Conservation (phyloP, 2,888 invertebrate genomes). For the Antheraea yamamai region DNA sequence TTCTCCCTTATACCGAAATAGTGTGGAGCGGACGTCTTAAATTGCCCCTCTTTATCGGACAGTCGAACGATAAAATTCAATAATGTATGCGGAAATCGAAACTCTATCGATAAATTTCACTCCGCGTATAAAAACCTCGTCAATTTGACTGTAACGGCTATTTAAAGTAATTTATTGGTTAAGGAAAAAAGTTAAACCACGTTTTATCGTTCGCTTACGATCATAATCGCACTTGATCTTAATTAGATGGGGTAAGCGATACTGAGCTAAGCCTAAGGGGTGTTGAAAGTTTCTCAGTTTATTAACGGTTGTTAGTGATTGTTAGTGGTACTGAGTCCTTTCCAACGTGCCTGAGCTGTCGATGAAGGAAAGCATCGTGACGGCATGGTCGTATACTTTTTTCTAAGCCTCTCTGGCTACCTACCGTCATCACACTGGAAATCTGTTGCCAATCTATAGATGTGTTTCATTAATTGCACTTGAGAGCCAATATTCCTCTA, state of each 20-base stretch:
- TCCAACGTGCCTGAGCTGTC: too few relatives aligned
- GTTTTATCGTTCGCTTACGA: neutral
- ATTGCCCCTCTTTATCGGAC: conserved; percentile 14
- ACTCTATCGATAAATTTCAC: conserved; percentile 33
- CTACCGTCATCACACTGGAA: too few relatives aligned
- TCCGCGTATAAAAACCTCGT: conserved; percentile 28
- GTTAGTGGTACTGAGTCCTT: too few relatives aligned
- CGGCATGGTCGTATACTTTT: too few relatives aligned
- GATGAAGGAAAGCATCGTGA: too few relatives aligned
- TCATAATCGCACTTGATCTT: neutral
- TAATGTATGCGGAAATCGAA: conserved; percentile 26
- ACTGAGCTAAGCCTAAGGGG: neutral
- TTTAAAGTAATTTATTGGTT: conserved; percentile 39
- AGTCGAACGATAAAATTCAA: conserved; percentile 21
- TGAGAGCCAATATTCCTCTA: too few relatives aligned
- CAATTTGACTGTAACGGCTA: conserved; percentile 37
- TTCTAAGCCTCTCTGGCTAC: too few relatives aligned
- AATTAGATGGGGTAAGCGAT: neutral
- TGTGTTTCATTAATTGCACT: too few relatives aligned
- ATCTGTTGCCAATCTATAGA: too few relatives aligned
- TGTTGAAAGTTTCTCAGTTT: neutral
- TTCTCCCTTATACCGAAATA: neutral
- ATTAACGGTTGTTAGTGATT: too few relatives aligned
- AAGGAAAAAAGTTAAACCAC: neutral
- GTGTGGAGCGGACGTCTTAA: conserved; percentile 1